phyloP scores from a whole-genome alignment of 1,140 invertebrate species.

The Euglossa dilemma region DNA sequence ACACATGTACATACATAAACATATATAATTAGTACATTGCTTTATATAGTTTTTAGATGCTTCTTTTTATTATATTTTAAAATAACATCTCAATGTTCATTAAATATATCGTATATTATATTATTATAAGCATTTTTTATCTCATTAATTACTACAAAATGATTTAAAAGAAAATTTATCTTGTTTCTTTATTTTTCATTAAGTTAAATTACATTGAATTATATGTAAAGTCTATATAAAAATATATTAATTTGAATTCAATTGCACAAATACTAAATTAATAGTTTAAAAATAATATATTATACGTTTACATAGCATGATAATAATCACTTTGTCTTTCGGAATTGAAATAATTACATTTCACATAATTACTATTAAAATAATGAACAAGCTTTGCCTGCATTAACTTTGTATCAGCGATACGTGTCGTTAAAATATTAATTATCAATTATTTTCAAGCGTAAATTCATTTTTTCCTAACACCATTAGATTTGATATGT shows the following conservation, averaged over 20 bases:
- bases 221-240: not conserved
- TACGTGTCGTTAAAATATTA: not conserved
- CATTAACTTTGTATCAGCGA: not conserved
- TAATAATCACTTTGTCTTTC: not conserved
- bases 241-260: not conserved
- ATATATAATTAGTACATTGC: not conserved
- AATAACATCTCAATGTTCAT: constrained; percentile 21
- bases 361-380: not conserved
- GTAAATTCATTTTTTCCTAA: constrained; percentile 63
- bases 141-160: not conserved
- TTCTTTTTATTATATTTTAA: constrained; percentile 30
- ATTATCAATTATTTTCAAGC: constrained; percentile 19
- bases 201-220: not conserved
- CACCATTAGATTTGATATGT: constrained; percentile 68
- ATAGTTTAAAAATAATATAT: not conserved
- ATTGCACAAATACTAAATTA: not conserved
- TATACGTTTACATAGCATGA: not conserved
- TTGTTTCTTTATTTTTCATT: not conserved
- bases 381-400: not conserved
- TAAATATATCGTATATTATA: not conserved
- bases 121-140: not conserved
- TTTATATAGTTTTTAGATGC: constrained; percentile 21
- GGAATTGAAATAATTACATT: not conserved
- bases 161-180: not conserved
- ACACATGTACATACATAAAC: not conserved